Conservation (phyloP, 2,888 invertebrate species). For the Neoscelio sp. region DNA sequence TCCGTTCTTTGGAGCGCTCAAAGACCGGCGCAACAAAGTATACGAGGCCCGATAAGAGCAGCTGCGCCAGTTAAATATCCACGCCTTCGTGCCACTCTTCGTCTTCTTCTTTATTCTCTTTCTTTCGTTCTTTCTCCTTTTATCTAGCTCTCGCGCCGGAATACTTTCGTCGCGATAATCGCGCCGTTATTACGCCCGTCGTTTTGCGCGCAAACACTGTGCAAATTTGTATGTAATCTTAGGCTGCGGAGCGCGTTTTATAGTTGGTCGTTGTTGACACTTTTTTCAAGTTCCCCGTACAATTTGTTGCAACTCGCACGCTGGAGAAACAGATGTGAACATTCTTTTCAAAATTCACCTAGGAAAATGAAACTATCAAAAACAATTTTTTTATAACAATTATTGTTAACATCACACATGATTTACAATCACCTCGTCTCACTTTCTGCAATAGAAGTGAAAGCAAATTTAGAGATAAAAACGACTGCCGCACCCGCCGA, state of each 20-base stretch:
- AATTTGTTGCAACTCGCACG: no score
- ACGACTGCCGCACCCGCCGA: no score
- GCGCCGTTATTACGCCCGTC: constrained; percentile 31
- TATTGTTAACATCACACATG: no score
- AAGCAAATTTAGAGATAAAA: no score
- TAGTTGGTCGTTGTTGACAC: background rate
- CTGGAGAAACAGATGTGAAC: no score
- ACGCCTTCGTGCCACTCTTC: constrained; percentile 23
- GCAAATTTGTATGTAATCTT: constrained; percentile 20
- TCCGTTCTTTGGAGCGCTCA: constrained; percentile 9
- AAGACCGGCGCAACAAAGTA: constrained; percentile 44
- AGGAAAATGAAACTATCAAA: no score
- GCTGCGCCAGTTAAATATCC: constrained; percentile 42
- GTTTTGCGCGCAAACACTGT: background rate
- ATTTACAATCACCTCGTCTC: no score
- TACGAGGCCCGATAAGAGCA: constrained; percentile 41
- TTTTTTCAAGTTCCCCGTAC: no score
- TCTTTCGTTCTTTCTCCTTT: constrained; percentile 2
- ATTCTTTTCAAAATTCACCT: no score
- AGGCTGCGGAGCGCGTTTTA: background rate
- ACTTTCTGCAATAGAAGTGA: no score
- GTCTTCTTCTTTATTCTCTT: constrained; percentile 4
- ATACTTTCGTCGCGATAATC: constrained; percentile 34
- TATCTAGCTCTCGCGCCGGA: background rate
- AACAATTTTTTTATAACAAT: no score